Evolutionary conservation across 2,797 vertebrate species (phyloP).

Genomic region (Heteromormyrus szaboi): DNA sequence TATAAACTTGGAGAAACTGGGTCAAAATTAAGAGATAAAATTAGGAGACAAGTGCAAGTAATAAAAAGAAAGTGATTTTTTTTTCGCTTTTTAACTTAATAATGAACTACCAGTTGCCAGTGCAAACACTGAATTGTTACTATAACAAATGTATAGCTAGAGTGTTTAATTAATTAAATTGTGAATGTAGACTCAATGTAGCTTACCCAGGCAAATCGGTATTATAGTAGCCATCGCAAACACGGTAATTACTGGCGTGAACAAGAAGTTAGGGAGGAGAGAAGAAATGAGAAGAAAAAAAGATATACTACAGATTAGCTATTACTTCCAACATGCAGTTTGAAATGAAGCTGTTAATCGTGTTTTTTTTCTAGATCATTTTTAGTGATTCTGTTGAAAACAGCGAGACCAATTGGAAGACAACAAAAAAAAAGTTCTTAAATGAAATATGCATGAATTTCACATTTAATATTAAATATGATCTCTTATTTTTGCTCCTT

Average conservation of each 20-base stretch:
- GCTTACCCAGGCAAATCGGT: slow-evolving; percentile 99
- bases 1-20: slow-evolving; percentile 19
- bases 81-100: neutral
- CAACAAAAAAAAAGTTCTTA: slow-evolving; percentile 25
- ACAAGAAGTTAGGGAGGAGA: slow-evolving; percentile 71
- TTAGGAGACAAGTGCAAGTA: slow-evolving; percentile 57
- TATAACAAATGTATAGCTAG: slow-evolving; percentile 47
- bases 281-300: slow-evolving; percentile 72
- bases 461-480: slow-evolving; percentile 1
- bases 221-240: slow-evolving; percentile 99
- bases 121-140: slow-evolving; percentile 48
- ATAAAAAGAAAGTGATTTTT: slow-evolving; percentile 37
- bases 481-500: neutral
- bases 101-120: neutral
- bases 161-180: slow-evolving; percentile 44
- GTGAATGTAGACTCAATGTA: slow-evolving; percentile 72
- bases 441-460: slow-evolving; percentile 31
- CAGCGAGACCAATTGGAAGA: slow-evolving; percentile 14
- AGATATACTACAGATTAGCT: slow-evolving; percentile 86
- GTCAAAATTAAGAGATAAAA: slow-evolving; percentile 36
- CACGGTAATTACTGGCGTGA: slow-evolving; percentile 98
- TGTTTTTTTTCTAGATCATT: neutral
- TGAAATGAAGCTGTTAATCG: slow-evolving; percentile 63
- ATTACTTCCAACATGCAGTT: slow-evolving; percentile 80
- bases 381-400: neutral